phyloP scores from a whole-genome alignment of 2,113 vertebrate species.

The Ptychochromis oligacanthus region DNA sequence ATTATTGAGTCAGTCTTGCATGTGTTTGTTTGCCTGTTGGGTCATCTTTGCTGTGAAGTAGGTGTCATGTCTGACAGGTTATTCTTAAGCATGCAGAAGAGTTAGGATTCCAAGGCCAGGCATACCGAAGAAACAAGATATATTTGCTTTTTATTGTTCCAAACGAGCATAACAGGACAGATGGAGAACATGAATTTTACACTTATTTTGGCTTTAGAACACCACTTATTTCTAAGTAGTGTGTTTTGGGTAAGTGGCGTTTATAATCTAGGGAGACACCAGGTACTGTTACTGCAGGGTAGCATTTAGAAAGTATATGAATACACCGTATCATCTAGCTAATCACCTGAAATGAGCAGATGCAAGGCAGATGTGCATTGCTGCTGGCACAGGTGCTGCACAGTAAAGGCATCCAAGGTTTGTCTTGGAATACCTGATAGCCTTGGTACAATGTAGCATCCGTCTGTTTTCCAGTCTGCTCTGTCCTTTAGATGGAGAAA shows the following conservation, averaged over 20 bases:
- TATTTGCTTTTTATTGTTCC: constrained; percentile 21
- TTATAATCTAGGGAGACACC: constrained; percentile 18
- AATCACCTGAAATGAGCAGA: constrained; percentile 74
- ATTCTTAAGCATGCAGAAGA: constrained; percentile 45
- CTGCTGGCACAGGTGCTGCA: constrained; percentile 66
- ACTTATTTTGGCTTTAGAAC: constrained; percentile 16
- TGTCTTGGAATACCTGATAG: constrained; percentile 45
- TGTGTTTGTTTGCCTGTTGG: constrained; percentile 50
- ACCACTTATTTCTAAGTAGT: constrained; percentile 10
- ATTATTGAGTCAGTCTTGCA: constrained; percentile 56
- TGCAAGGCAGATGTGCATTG: constrained; percentile 72
- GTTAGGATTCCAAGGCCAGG: constrained; percentile 12
- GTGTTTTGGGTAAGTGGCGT: constrained; percentile 38
- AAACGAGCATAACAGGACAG: constrained; percentile 25
- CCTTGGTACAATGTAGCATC: constrained; percentile 17
- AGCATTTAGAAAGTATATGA: constrained; percentile 51
- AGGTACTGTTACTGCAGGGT: constrained; percentile 43
- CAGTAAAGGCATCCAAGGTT: constrained; percentile 52
- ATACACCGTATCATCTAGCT: constrained; percentile 51
- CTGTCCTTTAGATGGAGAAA: constrained; percentile 1
- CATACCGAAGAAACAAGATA: background rate
- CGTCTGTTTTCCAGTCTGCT: constrained; percentile 46
- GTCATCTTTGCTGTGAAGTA: constrained; percentile 57
- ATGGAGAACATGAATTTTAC: constrained; percentile 19
- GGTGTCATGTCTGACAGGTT: constrained; percentile 55